A percentile compares a stretch with the other conserved stretches of the same genome.
phyloP scores from a whole-genome alignment of 2,888 invertebrate species.

The Corbicula japonica region DNA sequence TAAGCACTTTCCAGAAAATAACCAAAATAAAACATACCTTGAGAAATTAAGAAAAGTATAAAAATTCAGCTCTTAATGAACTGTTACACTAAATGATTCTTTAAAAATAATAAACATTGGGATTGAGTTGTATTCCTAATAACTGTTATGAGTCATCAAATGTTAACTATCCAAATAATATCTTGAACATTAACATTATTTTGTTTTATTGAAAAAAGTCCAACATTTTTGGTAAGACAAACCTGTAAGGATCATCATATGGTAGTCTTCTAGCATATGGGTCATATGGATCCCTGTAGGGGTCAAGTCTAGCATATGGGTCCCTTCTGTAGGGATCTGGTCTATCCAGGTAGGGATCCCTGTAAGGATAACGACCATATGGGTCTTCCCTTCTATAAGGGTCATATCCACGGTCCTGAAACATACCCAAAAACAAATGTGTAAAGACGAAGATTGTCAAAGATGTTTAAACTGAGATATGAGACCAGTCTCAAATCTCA shows the following conservation, averaged over 20 bases:
- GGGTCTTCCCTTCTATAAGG: slow-evolving; percentile 46
- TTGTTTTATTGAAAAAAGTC: background rate
- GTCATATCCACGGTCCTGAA: slow-evolving; percentile 16
- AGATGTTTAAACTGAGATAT: too few species aligned
- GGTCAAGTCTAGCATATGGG: slow-evolving; percentile 65
- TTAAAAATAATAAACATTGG: too few species aligned
- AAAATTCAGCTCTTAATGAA: too few species aligned
- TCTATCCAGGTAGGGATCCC: slow-evolving; percentile 68
- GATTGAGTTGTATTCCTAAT: too few species aligned
- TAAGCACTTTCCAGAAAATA: too few species aligned
- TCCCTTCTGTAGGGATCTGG: slow-evolving; percentile 65
- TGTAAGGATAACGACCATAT: slow-evolving; percentile 56
- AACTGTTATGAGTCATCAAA: background rate
- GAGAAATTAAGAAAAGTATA: background rate
- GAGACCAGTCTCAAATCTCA: too few species aligned
- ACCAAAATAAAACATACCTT: too few species aligned
- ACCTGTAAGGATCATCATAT: slow-evolving; percentile 64
- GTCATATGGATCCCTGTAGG: slow-evolving; percentile 66
- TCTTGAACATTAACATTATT: background rate
- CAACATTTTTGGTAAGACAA: background rate
- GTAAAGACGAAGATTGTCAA: too few species aligned
- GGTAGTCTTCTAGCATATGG: slow-evolving; percentile 58
- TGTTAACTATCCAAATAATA: background rate
- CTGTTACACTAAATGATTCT: too few species aligned
- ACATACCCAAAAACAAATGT: too few species aligned